phyloP scores from a whole-genome alignment of 2,797 vertebrate genomes.

The Naso thynnoides region DNA sequence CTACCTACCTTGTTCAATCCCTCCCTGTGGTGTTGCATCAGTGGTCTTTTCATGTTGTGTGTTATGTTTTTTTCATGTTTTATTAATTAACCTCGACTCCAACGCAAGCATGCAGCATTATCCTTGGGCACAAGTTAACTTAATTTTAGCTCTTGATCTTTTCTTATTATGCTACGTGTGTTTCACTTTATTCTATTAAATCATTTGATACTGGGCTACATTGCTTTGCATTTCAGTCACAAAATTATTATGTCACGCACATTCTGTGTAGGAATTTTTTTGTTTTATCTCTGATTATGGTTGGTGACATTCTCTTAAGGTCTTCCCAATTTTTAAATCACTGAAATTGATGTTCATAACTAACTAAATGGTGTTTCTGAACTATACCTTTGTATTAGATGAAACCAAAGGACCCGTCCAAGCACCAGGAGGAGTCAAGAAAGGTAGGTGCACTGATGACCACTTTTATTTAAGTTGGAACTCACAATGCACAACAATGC shows the following conservation, averaged over 20 bases:
- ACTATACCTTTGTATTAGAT: slow-evolving; percentile 78
- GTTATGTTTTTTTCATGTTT: slow-evolving; percentile 9
- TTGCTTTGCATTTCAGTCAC: background rate
- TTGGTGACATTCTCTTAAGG: slow-evolving; percentile 4
- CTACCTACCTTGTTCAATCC: too few species aligned
- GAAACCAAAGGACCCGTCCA: slow-evolving; percentile 88
- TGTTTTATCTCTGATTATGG: slow-evolving; percentile 11
- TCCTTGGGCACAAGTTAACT: background rate
- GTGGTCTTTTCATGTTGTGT: slow-evolving; percentile 12
- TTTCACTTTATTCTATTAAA: slow-evolving; percentile 3
- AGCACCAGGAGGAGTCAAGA: slow-evolving; percentile 92
- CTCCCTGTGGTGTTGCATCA: background rate
- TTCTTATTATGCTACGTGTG: background rate
- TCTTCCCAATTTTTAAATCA: background rate
- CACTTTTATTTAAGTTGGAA: background rate
- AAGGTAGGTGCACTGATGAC: slow-evolving; percentile 87
- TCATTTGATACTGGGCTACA: background rate
- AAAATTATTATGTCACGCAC: background rate
- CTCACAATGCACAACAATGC: slow-evolving; percentile 2
- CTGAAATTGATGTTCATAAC: slow-evolving; percentile 1
- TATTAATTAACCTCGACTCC: background rate
- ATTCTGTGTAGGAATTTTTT: background rate
- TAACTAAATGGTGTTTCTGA: slow-evolving; percentile 44
- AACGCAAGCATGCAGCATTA: slow-evolving; percentile 9
- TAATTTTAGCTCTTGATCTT: slow-evolving; percentile 2